phyloP scores from a whole-genome alignment of 2,888 invertebrate genomes.

The Dryadula phaetusa region DNA sequence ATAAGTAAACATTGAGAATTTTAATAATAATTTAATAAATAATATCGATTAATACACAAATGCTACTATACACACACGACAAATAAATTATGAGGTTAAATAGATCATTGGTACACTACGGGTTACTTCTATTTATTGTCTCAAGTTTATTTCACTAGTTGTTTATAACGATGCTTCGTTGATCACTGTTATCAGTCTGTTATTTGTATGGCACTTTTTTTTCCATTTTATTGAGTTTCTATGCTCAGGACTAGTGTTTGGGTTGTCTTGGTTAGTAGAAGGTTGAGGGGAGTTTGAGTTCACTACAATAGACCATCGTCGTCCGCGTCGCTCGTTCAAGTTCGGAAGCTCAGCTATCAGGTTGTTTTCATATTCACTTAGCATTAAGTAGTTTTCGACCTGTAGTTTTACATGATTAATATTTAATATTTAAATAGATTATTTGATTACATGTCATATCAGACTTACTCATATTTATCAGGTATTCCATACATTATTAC shows the following conservation, averaged over 20 bases:
- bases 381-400: conserved; percentile 93
- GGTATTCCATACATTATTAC: not conserved
- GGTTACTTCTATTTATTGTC: conserved; percentile 74
- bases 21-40: conserved; percentile 80
- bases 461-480: too few species aligned
- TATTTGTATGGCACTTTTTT: conserved; percentile 83
- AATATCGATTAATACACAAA: conserved; percentile 79
- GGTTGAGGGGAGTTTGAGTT: conserved; percentile 63
- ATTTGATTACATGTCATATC: too few species aligned
- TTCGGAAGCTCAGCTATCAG: conserved; percentile 91
- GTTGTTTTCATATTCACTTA: conserved; percentile 94
- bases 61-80: conserved; percentile 76
- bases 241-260: conserved; percentile 70
- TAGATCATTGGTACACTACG: conserved; percentile 69
- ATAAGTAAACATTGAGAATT: conserved; percentile 21
- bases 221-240: conserved; percentile 74
- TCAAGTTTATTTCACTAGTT: conserved; percentile 65
- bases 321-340: conserved; percentile 88
- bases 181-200: conserved; percentile 90
- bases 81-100: conserved; percentile 84
- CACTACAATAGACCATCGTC: conserved; percentile 89
- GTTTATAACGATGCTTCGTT: conserved; percentile 88
- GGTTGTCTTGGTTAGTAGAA: conserved; percentile 60
- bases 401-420: conserved; percentile 51
- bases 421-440: not conserved